Conservation (phyloP, 2,797 vertebrate genomes). For the Danio aesculapii region DNA sequence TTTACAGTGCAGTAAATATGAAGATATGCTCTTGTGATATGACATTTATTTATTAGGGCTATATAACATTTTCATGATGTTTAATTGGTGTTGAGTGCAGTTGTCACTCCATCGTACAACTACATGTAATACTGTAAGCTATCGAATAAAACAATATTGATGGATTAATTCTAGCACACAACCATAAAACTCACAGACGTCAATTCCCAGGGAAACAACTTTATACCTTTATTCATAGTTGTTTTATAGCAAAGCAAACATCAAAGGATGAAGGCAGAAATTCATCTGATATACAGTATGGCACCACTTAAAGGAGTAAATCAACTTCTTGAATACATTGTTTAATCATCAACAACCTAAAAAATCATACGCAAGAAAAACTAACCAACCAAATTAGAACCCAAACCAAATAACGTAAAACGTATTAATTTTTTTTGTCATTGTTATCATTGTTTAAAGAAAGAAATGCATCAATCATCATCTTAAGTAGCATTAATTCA, state of each 20-base stretch:
- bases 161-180: too few relatives aligned
- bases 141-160: too few relatives aligned
- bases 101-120: too few relatives aligned
- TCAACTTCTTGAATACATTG: constrained; percentile 66
- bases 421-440: constrained; percentile 36
- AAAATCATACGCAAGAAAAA: constrained; percentile 59
- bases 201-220: constrained; percentile 63
- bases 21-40: too few relatives aligned
- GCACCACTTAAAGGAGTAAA: constrained; percentile 84
- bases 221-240: constrained; percentile 82
- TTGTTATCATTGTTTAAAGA: constrained; percentile 66
- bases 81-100: too few relatives aligned
- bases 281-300: constrained; percentile 82
- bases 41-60: too few relatives aligned
- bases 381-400: constrained; percentile 27
- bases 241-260: constrained; percentile 95
- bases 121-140: too few relatives aligned
- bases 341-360: constrained; percentile 33
- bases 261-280: constrained; percentile 90
- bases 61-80: too few relatives aligned
- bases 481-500: constrained; percentile 80
- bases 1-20: too few relatives aligned
- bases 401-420: constrained; percentile 2
- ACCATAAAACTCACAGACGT: too few relatives aligned
- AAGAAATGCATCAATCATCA: constrained; percentile 79